phyloP scores from a whole-genome alignment of 1,140 invertebrate genomes.

The Rhagoletis pomonella region DNA sequence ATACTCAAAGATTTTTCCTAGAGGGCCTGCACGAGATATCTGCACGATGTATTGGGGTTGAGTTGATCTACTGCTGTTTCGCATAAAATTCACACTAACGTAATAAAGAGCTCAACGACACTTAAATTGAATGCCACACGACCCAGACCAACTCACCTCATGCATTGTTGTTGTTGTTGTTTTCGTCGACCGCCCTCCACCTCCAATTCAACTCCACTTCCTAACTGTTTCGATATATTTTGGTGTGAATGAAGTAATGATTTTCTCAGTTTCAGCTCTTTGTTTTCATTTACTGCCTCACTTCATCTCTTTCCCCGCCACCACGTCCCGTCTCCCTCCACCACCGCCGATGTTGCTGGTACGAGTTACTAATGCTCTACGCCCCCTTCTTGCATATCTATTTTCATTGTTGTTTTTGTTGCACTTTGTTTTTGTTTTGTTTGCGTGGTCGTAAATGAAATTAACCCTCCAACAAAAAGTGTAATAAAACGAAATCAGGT shows the following conservation, averaged over 20 bases:
- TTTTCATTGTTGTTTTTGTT: conserved; percentile 22
- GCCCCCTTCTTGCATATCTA: conserved; percentile 8
- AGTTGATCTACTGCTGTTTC: not conserved
- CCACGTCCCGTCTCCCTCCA: not conserved
- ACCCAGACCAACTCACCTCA: conserved; percentile 19
- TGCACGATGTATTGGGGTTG: not conserved
- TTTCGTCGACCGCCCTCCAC: not conserved
- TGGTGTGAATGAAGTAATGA: conserved; percentile 65
- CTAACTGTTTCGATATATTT: not conserved
- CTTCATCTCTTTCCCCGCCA: not conserved
- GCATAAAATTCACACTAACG: conserved; percentile 58
- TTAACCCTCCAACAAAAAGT: conserved; percentile 66
- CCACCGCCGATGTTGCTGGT: not conserved
- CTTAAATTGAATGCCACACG: conserved; percentile 65
- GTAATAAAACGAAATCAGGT: conserved; percentile 66
- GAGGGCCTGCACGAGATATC: not conserved
- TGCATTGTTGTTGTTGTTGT: conserved; percentile 17
- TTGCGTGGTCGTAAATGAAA: conserved; percentile 66
- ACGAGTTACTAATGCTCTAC: not conserved
- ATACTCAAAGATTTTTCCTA: not conserved
- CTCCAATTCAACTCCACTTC: not conserved
- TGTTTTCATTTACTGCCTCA: not conserved
- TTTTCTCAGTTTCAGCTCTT: conserved; percentile 58
- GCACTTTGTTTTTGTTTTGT: conserved; percentile 39
- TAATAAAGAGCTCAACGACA: conserved; percentile 74